These are phyloP conservation scores for Manduca sexta DNA, from an alignment of 1,140 invertebrate genomes.

Conservation along the genomic window DNA sequence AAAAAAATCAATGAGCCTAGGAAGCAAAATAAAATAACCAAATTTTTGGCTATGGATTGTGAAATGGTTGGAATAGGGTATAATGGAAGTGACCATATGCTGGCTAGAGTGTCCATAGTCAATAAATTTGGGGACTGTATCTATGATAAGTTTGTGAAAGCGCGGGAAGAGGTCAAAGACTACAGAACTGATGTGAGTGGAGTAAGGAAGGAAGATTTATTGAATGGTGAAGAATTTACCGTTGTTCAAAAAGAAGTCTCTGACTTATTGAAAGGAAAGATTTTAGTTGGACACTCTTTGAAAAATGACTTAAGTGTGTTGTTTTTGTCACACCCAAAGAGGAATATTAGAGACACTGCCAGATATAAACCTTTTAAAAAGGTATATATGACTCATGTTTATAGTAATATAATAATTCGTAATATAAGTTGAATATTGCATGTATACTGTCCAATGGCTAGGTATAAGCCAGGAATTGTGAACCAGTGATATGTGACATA, in stretches of 20 bases:
- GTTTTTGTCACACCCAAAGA: slow-evolving; percentile 86
- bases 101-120: slow-evolving; percentile 94
- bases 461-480: no score
- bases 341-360: slow-evolving; percentile 87
- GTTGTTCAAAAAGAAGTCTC: slow-evolving; percentile 88
- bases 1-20: slow-evolving; percentile 13
- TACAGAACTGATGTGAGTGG: slow-evolving; percentile 95
- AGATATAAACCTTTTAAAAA: slow-evolving; percentile 85
- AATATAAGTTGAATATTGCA: no score
- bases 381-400: no score
- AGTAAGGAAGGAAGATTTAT: slow-evolving; percentile 83
- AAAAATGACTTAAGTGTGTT: slow-evolving; percentile 91
- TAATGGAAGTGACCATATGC: slow-evolving; percentile 83
- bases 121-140: slow-evolving; percentile 89
- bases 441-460: no score
- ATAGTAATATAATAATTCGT: no score
- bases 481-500: no score
- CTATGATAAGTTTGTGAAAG: slow-evolving; percentile 94
- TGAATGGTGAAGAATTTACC: slow-evolving; percentile 80
- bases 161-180: slow-evolving; percentile 79
- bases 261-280: slow-evolving; percentile 81
- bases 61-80: slow-evolving; percentile 96
- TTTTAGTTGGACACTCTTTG: slow-evolving; percentile 92
- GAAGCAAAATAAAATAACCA: slow-evolving; percentile 72
- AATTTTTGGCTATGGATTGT: slow-evolving; percentile 92